These are phyloP conservation scores for Pterostichus madidus DNA, from an alignment of 2,888 invertebrate species.

Conservation along the genomic window DNA sequence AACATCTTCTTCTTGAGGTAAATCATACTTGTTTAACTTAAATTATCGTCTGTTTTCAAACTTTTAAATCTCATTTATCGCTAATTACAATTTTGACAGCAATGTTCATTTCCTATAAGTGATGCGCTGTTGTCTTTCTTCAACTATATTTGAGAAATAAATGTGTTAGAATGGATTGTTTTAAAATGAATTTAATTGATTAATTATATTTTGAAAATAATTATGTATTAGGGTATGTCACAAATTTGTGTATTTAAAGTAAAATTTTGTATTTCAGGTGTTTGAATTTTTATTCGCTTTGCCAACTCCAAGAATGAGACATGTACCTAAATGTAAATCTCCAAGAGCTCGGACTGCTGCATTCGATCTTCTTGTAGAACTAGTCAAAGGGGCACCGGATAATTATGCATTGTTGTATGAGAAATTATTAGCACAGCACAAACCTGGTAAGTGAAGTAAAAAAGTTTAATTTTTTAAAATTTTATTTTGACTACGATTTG, in stretches of 20 bases:
- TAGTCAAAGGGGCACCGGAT: conserved; percentile 90
- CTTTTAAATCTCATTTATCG: too few species aligned
- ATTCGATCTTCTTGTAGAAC: conserved; percentile 93
- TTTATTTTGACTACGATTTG: too few species aligned
- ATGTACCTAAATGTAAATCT: conserved; percentile 96
- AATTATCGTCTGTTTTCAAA: too few species aligned
- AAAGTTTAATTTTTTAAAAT: too few species aligned
- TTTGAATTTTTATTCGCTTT: conserved; percentile 94
- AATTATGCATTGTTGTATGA: conserved; percentile 92
- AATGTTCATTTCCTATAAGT: too few species aligned
- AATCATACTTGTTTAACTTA: conserved; percentile 53
- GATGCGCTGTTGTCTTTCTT: too few species aligned
- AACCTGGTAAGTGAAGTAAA: conserved; percentile 77
- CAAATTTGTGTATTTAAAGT: background rate
- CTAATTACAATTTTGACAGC: too few species aligned
- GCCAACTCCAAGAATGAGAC: conserved; percentile 90
- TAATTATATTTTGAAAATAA: too few species aligned
- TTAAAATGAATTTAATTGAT: too few species aligned
- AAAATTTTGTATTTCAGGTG: conserved; percentile 79
- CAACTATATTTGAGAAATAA: too few species aligned
- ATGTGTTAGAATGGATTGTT: too few species aligned
- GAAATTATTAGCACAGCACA: conserved; percentile 91
- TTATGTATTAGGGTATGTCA: background rate
- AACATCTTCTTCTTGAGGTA: conserved; percentile 83
- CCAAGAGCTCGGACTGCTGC: conserved; percentile 93